phyloP scores from a whole-genome alignment of 2,113 vertebrate species.

The Zootoca vivipara region DNA sequence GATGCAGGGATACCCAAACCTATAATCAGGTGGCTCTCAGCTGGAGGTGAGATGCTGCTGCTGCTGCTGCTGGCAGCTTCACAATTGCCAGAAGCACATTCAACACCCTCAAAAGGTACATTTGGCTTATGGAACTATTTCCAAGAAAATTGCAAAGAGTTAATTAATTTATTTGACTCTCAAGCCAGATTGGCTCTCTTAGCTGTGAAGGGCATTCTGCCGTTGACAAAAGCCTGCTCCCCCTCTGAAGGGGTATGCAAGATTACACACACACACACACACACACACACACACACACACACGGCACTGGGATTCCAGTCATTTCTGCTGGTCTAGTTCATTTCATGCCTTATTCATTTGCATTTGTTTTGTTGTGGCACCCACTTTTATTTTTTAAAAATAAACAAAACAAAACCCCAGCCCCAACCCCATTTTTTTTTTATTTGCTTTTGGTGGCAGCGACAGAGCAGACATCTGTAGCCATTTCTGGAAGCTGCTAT shows the following conservation, averaged over 20 bases:
- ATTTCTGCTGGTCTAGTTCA: too few species aligned
- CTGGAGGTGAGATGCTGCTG: background rate
- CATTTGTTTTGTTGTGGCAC: background rate
- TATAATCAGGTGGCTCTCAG: background rate
- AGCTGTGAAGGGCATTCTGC: background rate
- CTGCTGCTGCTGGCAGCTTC: background rate
- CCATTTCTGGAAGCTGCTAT: background rate
- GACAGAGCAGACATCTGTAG: background rate
- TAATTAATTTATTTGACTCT: constrained; percentile 1
- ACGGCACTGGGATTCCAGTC: too few species aligned
- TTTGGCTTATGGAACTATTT: background rate
- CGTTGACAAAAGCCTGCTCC: background rate
- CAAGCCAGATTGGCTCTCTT: background rate
- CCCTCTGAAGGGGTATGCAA: background rate
- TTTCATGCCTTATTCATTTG: background rate
- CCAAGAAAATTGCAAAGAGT: background rate
- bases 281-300: too few species aligned
- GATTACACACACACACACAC: too few species aligned
- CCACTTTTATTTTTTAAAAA: background rate
- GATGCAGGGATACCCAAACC: constrained; percentile 34
- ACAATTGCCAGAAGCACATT: constrained; percentile 11
- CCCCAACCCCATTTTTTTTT: too few species aligned
- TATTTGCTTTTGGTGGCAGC: background rate
- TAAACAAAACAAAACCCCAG: background rate
- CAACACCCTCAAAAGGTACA: background rate